phyloP scores from a whole-genome alignment of 2,113 vertebrate species.

The Lonchura striata region DNA sequence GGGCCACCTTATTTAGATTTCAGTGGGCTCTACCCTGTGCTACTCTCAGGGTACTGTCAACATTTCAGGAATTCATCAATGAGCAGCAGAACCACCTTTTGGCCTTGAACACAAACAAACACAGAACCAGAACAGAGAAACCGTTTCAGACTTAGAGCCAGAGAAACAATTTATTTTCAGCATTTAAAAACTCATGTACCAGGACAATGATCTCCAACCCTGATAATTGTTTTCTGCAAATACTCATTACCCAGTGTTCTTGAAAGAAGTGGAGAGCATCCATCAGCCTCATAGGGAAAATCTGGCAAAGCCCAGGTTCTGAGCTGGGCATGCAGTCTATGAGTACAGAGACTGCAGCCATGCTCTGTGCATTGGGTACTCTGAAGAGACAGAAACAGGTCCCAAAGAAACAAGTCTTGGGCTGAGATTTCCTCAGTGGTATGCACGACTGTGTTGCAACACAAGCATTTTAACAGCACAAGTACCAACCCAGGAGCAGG shows the following conservation, averaged over 20 bases:
- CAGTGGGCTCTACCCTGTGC: not conserved
- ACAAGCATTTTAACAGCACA: not conserved
- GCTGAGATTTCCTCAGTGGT: not conserved
- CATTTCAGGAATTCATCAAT: not conserved
- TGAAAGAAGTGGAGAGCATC: not conserved
- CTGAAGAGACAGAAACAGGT: not conserved
- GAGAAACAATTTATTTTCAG: constrained; percentile 11
- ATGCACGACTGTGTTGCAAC: not conserved
- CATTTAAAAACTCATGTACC: not conserved
- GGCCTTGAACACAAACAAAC: constrained; percentile 4
- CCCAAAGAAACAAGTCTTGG: not conserved
- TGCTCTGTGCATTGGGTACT: not conserved
- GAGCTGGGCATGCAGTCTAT: not conserved
- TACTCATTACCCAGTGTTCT: not conserved
- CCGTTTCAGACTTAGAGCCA: not conserved
- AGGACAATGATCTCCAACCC: not conserved
- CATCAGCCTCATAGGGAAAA: not conserved
- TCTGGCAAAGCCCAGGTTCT: not conserved
- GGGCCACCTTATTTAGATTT: not conserved
- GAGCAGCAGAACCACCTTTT: constrained; percentile 9
- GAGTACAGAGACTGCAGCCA: not conserved
- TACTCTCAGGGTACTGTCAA: not conserved
- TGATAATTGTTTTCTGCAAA: not conserved
- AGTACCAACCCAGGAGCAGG: not conserved
- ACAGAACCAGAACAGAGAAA: not conserved